These are phyloP conservation scores for Aegithalos caudatus DNA, from an alignment of 2,113 vertebrate species.

Conservation along the genomic window DNA sequence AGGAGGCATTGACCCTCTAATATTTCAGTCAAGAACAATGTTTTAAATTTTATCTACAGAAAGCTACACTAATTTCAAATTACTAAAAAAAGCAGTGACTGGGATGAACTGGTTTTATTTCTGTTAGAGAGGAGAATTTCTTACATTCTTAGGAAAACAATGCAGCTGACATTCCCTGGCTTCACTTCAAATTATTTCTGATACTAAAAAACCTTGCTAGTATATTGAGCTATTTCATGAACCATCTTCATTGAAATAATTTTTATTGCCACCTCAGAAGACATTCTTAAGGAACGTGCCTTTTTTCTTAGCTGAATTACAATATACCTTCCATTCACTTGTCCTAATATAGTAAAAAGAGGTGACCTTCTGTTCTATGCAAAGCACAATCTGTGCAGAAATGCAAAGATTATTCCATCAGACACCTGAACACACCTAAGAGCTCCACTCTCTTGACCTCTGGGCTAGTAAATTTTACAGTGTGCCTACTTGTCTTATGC, in stretches of 20 bases:
- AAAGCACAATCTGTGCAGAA: neutral
- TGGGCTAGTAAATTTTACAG: slow-evolving; percentile 14
- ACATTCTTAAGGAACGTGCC: neutral
- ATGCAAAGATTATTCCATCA: neutral
- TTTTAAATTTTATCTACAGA: neutral
- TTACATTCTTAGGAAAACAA: neutral
- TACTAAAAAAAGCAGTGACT: neutral
- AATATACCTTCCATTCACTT: neutral
- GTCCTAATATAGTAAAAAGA: neutral
- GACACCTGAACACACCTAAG: neutral
- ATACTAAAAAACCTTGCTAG: neutral
- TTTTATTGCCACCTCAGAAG: neutral
- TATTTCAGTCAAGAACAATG: neutral
- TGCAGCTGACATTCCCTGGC: neutral
- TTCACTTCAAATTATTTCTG: neutral
- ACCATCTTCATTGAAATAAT: neutral
- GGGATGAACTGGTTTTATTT: fast-evolving
- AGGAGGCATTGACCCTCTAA: neutral
- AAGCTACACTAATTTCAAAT: neutral
- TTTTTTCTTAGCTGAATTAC: neutral
- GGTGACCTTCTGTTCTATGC: neutral
- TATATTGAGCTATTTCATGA: neutral
- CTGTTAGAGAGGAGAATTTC: neutral
- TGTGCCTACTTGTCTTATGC: neutral
- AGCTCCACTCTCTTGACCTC: neutral